Base-by-base conservation (phyloP, 1,140 invertebrate species). In the Zaprionus ornatus region DNA sequence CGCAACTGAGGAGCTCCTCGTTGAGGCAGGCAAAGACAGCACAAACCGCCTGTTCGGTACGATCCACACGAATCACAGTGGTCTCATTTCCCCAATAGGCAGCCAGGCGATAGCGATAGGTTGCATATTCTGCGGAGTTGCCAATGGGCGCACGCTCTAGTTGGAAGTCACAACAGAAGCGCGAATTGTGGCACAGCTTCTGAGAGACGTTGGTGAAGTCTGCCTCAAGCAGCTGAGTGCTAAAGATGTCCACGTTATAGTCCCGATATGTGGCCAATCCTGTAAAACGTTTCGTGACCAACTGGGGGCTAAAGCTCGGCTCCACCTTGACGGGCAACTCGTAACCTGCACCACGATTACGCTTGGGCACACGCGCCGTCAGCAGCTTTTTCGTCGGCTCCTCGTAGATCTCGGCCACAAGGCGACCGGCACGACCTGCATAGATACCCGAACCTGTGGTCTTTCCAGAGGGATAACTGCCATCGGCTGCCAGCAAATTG, bases 401-500 rank as follows among this genome's bases (percentile, higher is more conserved):
- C 40, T 91, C 74, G 2, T 65, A 59, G 19, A 93, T 91, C 40
- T 68, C 40, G 9, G 84, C 86, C 1, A 48, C 42, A 9, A 93
- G 52, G 1, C 79, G 80, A 13, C 93, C 93, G 13, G 78, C 56
- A 1, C 84, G 81, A 4, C 94, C 94, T 1, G 91, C 79, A 90
- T 91, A 94, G 40, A 94, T 94, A 5, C 93, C 93, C 4, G 91
- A 91, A 1, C 93, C 93, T 15, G 91, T 91, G 37, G 82, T 91
- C 4, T 91, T 92, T 9, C 52, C 73, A 3, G 25, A 71, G 1
- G 91, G 91, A 32, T 83, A 64, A 77, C 93, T 93, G 42, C 78
- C 93, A 23, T 94, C 93, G 37, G 93, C 90, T 0, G 93, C 93
- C 15, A 95, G 71, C 3, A 95, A 73, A 74, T 95, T 95, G 0